Percentiles rank a stretch among this genome's conserved stretches.
Evolutionary conservation across 2,797 vertebrate genomes (phyloP).

Genomic region (Spheniscus humboldti): DNA sequence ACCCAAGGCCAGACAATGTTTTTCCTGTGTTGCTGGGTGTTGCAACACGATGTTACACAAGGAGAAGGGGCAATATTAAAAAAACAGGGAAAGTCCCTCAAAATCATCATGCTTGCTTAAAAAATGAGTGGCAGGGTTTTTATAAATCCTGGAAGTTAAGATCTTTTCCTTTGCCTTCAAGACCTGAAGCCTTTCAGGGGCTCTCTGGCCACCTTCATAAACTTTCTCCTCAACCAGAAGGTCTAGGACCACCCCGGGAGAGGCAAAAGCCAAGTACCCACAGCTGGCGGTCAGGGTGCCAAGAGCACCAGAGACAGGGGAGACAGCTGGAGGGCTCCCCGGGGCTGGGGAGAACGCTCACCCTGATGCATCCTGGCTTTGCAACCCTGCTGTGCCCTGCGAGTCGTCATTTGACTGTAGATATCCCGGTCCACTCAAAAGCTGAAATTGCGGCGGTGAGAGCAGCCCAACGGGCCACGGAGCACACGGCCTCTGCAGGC

Average conservation of each 20-base stretch:
- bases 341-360: not conserved
- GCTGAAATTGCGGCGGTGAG: not conserved
- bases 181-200: not conserved
- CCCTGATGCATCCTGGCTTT: not conserved
- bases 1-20: fast-evolving
- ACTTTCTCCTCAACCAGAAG: not conserved
- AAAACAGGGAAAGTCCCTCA: not conserved
- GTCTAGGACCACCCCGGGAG: not conserved
- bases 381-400: not conserved
- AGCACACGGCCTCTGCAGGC: not conserved
- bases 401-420: not conserved
- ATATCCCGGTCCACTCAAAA: not conserved
- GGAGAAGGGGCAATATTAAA: not conserved
- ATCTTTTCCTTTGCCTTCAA: not conserved
- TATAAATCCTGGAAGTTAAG: not conserved
- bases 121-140: not conserved
- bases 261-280: not conserved
- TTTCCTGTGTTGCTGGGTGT: not conserved
- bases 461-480: not conserved
- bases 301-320: not conserved
- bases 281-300: not conserved
- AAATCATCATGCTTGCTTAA: not conserved
- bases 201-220: not conserved
- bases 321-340: not conserved
- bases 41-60: not conserved